Evolutionary conservation across 2,888 invertebrate species (phyloP), one percentile per base, ranked within the genome.

Genomic region (Auanema freiburgensis): DNA sequence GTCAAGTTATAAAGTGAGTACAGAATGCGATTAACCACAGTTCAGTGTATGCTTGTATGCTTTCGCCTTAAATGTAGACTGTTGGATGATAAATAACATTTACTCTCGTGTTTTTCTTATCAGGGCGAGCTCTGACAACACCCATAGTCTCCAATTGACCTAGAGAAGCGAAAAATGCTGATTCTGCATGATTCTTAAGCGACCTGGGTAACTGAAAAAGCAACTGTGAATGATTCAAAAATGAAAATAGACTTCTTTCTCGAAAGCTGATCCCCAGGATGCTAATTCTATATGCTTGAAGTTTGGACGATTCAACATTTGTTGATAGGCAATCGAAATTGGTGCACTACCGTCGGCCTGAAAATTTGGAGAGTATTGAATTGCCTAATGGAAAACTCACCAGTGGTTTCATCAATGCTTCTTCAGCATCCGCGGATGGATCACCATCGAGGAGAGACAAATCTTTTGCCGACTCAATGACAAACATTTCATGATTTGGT

Each of bases 121-220:
- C 59, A 14, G 12, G 14, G 0, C 33, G 16, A 10, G 25, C 16
- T 33, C 50, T 55, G 14, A 64, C 53, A 14, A 56, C 43, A 42
- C 67, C 61, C 57, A 61, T 65, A 25, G 57, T 50, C 53, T 67
- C 65, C 33, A 67, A 18, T 44, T 65, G 56, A 21, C 60, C 62
- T 42, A 67, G 44, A 8, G 55, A 25, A 46, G 65, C 64, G 49
- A 52, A 62, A 50, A 67, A 67, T 12, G 60, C 56, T 11, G 57
- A 51, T 4, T 43, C 16, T n/a, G 41, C 23, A 40, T 57, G 23
- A 11, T 25, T 44, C 23, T 57, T 14, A 14, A 21, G 40, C 2
- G 8, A 40, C 24, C 23, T 51, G 6, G 18, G 33, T 16, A 21
- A 14, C 24, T 53, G 33, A 21, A 21, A 53, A 8, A 16, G 42